These are phyloP conservation scores for Vulpes ferrilata DNA, from an alignment of 2,113 vertebrate genomes.

Conservation along the genomic window DNA sequence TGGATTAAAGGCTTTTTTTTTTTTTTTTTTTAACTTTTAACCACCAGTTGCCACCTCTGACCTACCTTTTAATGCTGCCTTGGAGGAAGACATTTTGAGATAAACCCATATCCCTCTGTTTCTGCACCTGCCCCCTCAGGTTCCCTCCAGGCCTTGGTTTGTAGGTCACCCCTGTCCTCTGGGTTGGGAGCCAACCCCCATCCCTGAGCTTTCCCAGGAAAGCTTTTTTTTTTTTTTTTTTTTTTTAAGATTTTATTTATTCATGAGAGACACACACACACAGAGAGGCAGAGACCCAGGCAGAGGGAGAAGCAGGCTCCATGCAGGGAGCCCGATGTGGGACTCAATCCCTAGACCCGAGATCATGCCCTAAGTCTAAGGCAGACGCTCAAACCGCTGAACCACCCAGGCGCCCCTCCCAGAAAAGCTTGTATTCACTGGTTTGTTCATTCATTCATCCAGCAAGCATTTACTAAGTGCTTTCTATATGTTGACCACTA, in stretches of 20 bases:
- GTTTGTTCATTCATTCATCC: neutral
- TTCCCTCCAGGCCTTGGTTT: neutral
- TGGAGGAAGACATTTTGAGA: neutral
- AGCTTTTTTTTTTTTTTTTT: neutral
- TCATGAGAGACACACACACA: too few relatives aligned
- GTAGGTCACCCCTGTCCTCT: neutral
- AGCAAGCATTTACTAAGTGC: neutral
- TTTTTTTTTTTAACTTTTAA: neutral
- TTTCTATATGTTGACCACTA: neutral
- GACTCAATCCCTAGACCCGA: too few relatives aligned
- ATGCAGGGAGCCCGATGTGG: too few relatives aligned
- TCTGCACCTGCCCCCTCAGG: neutral
- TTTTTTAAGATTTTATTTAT: too few relatives aligned
- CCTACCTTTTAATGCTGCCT: neutral
- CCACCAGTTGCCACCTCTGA: neutral
- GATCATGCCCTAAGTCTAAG: too few relatives aligned
- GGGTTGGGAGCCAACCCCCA: too few relatives aligned
- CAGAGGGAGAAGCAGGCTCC: too few relatives aligned
- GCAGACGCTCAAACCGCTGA: too few relatives aligned
- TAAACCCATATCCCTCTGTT: neutral
- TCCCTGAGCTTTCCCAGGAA: neutral
- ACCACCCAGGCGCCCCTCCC: neutral
- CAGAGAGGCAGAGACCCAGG: too few relatives aligned
- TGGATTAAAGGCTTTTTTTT: neutral
- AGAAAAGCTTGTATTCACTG: neutral